Base-by-base conservation (phyloP, 1,140 invertebrate species). In the Neodiprion virginianus region DNA sequence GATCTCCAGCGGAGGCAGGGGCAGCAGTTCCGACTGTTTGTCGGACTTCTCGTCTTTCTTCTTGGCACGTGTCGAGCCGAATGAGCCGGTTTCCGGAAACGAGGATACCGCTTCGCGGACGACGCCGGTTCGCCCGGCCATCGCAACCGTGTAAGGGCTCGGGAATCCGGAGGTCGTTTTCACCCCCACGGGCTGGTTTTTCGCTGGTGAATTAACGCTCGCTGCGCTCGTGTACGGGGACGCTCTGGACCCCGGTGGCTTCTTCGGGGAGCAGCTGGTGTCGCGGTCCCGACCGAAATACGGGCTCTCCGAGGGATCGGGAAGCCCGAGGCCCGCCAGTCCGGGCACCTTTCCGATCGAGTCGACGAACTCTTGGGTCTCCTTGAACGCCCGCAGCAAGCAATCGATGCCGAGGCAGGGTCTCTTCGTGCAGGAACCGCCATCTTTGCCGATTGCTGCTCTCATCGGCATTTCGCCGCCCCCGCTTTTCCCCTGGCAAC, bases 301-400 rank as follows among this genome's bases (percentile, higher is more conserved):
- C 21, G 85, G 86, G 76, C 84, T 88, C 47, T 87, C 85, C 1
- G 78, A 73, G 17, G 85, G 84, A 65, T 85, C 85, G 75, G 84
- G 78, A 21, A 88, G 71, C 9, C 86, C 85, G 0, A 88, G 74
- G 8, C 85, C 86, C 5, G 79, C 75, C 10, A 86, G 53, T 14
- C 86, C 85, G 10, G 78, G 82, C 40, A 84, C 82, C 14, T 81
- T 87, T 0, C 83, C 86, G 8, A 87, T 48, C 0, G 85, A 86
- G 74, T 88, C 79, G 0, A 88, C 79, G 48, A 87, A 84, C 14
- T 85, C 81, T 74, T 87, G 84, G 0, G 83, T 82, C 67, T 88
- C 86, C 11, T 80, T 74, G 21, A 86, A 81, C 1, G 79, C 76
- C 53, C 82, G 79, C 11, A 85, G 82, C 73, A 87, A 72, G 71